Evolutionary conservation across 2,888 invertebrate species (phyloP).

Genomic region (Tenthredo mesomela): DNA sequence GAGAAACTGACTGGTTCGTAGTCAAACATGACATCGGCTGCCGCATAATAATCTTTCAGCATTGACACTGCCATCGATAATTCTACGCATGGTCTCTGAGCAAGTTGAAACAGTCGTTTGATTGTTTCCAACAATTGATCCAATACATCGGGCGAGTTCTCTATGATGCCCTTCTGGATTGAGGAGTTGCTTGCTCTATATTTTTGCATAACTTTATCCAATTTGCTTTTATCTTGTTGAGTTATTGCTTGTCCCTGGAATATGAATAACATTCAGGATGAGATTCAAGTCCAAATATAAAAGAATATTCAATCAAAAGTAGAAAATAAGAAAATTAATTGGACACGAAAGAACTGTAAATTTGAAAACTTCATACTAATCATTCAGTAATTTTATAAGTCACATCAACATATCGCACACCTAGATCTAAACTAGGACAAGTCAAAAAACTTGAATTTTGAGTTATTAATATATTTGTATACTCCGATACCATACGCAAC

Average conservation of each 20-base stretch:
- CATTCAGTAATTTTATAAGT: background rate
- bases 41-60: constrained; percentile 81
- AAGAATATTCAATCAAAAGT: background rate
- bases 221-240: constrained; percentile 46
- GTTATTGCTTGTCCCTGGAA: constrained; percentile 49
- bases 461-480: too few relatives aligned
- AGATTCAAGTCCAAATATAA: background rate
- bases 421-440: too few relatives aligned
- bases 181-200: constrained; percentile 60
- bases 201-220: constrained; percentile 63
- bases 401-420: too few relatives aligned
- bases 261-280: background rate
- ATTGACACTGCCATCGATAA: constrained; percentile 81
- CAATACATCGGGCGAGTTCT: constrained; percentile 62
- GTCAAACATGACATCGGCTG: background rate
- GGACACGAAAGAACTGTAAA: background rate
- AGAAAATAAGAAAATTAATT: background rate
- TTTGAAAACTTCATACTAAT: background rate
- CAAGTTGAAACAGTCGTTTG: constrained; percentile 64
- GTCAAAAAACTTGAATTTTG: too few relatives aligned
- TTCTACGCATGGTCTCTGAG: constrained; percentile 72
- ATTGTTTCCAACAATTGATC: constrained; percentile 68
- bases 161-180: constrained; percentile 73
- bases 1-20: constrained; percentile 14
- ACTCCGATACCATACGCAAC: too few relatives aligned